phyloP scores from a whole-genome alignment of 2,797 vertebrate genomes.

The Spinus pinus region DNA sequence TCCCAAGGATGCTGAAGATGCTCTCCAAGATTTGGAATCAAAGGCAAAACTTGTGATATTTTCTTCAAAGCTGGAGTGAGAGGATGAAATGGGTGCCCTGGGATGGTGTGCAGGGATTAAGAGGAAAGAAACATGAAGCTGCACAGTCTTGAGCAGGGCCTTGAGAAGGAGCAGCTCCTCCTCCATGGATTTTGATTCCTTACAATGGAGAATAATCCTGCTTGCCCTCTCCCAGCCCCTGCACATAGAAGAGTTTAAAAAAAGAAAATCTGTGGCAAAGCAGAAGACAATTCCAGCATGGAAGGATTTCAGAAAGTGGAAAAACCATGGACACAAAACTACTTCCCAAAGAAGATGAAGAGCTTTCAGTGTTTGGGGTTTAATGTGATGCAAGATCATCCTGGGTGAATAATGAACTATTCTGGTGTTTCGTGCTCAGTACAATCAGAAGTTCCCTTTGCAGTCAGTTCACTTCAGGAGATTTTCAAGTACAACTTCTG shows the following conservation, averaged over 20 bases:
- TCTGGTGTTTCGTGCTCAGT: background rate
- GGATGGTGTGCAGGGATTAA: background rate
- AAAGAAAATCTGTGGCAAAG: background rate
- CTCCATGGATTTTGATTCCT: background rate
- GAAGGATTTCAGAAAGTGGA: background rate
- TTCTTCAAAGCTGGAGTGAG: background rate
- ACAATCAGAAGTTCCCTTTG: background rate
- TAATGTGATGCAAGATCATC: background rate
- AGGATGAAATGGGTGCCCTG: background rate
- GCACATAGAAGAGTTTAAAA: fast-evolving
- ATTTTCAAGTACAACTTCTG: background rate
- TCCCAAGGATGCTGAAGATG: background rate
- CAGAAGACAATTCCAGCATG: background rate
- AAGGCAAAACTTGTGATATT: background rate
- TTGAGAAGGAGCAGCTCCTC: background rate
- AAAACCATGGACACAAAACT: background rate
- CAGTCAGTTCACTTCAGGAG: background rate
- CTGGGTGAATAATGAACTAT: background rate
- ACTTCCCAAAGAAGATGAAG: background rate
- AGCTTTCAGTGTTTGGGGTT: background rate
- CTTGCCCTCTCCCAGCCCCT: background rate
- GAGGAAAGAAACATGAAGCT: background rate
- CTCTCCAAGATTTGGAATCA: background rate
- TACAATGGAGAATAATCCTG: background rate
- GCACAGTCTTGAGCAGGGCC: background rate